Conservation (phyloP, 2,888 invertebrate species). For the Pristionchus japonicus region DNA sequence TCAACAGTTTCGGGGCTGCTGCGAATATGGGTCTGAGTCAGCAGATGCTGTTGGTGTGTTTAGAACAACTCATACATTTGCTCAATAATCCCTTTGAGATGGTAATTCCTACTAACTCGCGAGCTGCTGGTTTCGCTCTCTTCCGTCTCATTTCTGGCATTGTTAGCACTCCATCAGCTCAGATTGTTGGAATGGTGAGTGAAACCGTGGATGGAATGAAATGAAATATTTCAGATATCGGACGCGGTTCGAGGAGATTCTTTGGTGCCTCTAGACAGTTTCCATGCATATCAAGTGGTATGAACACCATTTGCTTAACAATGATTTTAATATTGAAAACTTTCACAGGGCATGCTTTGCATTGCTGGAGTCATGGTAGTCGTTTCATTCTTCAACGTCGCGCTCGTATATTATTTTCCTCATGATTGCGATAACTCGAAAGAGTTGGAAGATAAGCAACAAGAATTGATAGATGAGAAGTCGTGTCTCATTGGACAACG, state of each 20-base stretch:
- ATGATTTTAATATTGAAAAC: too few relatives aligned
- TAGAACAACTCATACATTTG: background rate
- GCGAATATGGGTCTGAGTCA: background rate
- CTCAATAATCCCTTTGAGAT: background rate
- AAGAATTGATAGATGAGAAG: background rate
- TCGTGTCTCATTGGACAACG: background rate
- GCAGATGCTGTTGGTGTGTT: background rate
- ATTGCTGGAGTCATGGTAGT: background rate
- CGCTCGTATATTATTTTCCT: background rate
- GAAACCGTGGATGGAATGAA: background rate
- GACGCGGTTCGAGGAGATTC: background rate
- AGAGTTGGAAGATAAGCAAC: background rate
- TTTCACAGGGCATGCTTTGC: background rate
- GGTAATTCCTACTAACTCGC: background rate
- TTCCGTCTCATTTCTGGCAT: slow-evolving; percentile 83
- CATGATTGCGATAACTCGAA: background rate
- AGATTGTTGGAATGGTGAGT: background rate
- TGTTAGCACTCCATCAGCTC: slow-evolving; percentile 80
- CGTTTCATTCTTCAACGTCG: background rate
- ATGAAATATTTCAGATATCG: background rate
- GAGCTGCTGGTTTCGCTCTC: slow-evolving; percentile 74
- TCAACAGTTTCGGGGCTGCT: background rate
- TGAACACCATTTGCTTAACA: background rate
- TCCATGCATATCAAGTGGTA: background rate
- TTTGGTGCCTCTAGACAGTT: background rate